phyloP scores from a whole-genome alignment of 2,113 vertebrate genomes.

The Peromyscus leucopus region DNA sequence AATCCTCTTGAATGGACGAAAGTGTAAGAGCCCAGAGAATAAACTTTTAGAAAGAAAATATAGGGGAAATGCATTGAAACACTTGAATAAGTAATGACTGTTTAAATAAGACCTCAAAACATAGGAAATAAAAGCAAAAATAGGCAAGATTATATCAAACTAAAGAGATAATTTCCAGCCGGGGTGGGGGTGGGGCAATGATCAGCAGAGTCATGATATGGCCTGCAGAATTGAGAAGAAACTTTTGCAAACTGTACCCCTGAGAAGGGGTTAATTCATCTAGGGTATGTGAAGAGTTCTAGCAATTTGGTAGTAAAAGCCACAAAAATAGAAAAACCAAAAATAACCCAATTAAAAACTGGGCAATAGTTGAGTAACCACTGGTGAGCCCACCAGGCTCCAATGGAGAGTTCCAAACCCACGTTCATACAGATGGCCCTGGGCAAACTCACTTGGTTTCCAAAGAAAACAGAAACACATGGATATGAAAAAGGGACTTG shows the following conservation, averaged over 20 bases:
- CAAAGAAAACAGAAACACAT: background rate
- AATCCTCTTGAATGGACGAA: background rate
- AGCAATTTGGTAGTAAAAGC: background rate
- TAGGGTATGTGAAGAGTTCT: background rate
- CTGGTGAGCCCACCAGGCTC: background rate
- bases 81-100: background rate
- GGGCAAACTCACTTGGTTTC: background rate
- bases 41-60: background rate
- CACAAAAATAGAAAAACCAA: background rate
- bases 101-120: background rate
- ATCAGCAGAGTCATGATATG: background rate
- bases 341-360: background rate
- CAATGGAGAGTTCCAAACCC: background rate
- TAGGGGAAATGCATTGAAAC: background rate
- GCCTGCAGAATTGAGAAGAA: background rate
- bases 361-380: background rate
- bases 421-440: background rate
- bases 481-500: background rate
- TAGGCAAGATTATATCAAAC: background rate
- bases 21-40: background rate
- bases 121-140: background rate
- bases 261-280: background rate
- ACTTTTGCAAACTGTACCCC: background rate
- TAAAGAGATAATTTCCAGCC: background rate
- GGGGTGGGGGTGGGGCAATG: background rate